Evolutionary conservation across 2,888 invertebrate genomes (phyloP).

Genomic region (Agriopis marginaria): DNA sequence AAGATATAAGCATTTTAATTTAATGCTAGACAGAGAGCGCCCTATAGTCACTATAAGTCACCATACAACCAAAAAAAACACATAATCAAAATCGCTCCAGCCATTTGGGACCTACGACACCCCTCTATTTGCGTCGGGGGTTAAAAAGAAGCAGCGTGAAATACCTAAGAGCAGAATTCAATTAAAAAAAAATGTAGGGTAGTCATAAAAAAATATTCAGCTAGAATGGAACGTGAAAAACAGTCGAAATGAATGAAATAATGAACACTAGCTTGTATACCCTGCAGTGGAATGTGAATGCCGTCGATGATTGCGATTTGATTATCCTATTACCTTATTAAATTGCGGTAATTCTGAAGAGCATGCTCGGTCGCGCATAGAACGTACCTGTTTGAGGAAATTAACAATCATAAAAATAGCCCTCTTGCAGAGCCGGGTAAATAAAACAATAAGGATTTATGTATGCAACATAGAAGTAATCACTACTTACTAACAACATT

Average conservation of each 20-base stretch:
- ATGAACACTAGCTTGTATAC: constrained; percentile 1
- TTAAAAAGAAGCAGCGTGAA: neutral
- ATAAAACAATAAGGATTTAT: neutral
- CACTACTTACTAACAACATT: too few species aligned
- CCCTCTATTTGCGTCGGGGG: too few species aligned
- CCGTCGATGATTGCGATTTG: neutral
- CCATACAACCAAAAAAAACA: too few species aligned
- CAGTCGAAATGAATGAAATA: neutral
- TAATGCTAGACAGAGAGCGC: too few species aligned
- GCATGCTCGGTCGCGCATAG: constrained; percentile 22
- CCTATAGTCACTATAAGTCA: too few species aligned
- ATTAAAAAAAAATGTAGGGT: neutral
- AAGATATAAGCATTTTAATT: too few species aligned
- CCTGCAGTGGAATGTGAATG: neutral
- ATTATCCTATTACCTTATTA: constrained; percentile 28
- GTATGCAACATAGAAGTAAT: neutral
- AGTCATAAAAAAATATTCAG: neutral
- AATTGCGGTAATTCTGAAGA: constrained; percentile 28
- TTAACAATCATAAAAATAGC: constrained; percentile 9
- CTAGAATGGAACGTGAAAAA: neutral
- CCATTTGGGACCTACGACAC: too few species aligned
- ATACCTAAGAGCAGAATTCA: neutral
- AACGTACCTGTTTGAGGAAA: constrained; percentile 32
- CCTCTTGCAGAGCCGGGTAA: neutral
- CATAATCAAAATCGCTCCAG: too few species aligned